Conservation (phyloP, 2,888 invertebrate genomes). For the Schrankia costaestrigalis region DNA sequence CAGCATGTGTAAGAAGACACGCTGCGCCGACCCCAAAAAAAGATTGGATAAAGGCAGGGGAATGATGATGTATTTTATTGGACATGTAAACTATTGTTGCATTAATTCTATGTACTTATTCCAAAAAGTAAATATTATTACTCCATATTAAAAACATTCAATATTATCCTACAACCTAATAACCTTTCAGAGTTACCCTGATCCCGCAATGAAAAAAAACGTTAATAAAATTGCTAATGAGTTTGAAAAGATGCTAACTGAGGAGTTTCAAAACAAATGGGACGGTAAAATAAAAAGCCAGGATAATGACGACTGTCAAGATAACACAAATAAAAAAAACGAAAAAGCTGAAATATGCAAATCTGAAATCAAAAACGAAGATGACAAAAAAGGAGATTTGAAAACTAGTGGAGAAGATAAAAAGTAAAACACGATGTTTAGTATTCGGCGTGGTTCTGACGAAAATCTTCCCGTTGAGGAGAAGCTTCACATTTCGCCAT, state of each 20-base stretch:
- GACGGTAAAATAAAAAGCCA: constrained; percentile 53
- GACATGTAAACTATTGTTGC: no score
- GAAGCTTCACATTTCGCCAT: constrained; percentile 34
- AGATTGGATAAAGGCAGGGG: no score
- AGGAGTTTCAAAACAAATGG: constrained; percentile 65
- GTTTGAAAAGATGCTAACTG: constrained; percentile 67
- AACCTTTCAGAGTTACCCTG: constrained; percentile 61
- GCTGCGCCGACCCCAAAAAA: no score
- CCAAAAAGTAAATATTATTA: no score
- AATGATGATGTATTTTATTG: no score
- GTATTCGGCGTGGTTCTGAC: constrained; percentile 23
- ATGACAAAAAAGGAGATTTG: constrained; percentile 45
- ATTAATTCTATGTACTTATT: no score
- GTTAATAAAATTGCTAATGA: constrained; percentile 69
- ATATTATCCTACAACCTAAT: no score
- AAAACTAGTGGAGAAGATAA: constrained; percentile 48
- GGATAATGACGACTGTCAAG: constrained; percentile 41
- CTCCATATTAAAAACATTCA: no score
- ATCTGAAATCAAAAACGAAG: constrained; percentile 44
- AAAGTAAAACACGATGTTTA: constrained; percentile 35
- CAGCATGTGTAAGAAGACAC: no score
- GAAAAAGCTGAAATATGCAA: constrained; percentile 45
- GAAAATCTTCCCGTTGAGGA: constrained; percentile 20
- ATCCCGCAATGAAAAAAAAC: constrained; percentile 67
- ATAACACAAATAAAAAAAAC: constrained; percentile 43